Conservation (phyloP, 2,113 vertebrate genomes). For the Montifringilla adamsi region DNA sequence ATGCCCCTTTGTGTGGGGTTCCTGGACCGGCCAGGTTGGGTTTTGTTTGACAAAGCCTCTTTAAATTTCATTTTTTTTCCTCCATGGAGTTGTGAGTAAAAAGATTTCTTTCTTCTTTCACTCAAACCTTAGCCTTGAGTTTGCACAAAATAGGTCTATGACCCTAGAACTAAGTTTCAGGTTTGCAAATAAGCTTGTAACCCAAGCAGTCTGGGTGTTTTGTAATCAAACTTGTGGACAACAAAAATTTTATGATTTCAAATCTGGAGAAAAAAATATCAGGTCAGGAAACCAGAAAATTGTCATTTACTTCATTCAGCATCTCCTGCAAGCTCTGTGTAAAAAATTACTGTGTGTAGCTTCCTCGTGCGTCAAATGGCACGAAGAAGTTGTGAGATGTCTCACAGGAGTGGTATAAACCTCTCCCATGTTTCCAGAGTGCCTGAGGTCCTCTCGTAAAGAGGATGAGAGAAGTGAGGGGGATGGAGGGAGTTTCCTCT, state of each 20-base stretch:
- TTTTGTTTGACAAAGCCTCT: constrained; percentile 54
- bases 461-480: constrained; percentile 35
- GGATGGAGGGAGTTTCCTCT: constrained; percentile 44
- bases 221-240: not conserved
- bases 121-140: not conserved
- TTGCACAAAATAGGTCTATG: not conserved
- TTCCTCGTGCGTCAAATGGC: not conserved
- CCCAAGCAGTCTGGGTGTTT: not conserved
- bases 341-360: not conserved
- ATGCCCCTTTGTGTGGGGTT: not conserved
- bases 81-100: not conserved
- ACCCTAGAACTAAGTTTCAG: not conserved
- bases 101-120: constrained; percentile 50
- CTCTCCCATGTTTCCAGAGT: not conserved
- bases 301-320: not conserved
- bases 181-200: constrained; percentile 26
- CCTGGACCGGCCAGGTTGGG: not conserved
- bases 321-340: not conserved
- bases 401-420: not conserved
- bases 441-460: not conserved
- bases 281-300: not conserved
- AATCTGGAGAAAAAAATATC: not conserved
- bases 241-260: not conserved
- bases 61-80: not conserved
- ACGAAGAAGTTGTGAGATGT: not conserved